Evolutionary conservation across 2,797 vertebrate genomes (phyloP), one percentile per base, ranked within the genome.

Genomic region (Vespertilio murinus): DNA sequence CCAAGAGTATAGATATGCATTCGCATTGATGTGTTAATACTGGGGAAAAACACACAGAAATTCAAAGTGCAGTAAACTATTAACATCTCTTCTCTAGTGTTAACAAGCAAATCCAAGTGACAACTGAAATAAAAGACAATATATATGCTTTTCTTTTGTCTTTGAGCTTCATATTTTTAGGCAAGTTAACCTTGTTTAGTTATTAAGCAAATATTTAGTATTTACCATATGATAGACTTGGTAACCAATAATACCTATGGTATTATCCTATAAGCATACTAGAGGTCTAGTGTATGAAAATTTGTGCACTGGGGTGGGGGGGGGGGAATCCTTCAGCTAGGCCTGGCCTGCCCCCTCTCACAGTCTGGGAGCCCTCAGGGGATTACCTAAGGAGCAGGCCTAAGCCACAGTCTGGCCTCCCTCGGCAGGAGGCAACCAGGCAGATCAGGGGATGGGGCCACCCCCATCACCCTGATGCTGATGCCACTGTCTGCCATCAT

Each of bases 21-120:
- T 94, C 94, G 35, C 80, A 70, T 54, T 95, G 56, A 49, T 96
- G 78, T 90, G 40, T 47, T 95, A 75, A 75, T 86, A 89, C 85
- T 73, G 6, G 16, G 25, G 35, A 74, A 78, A 84, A 20, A 33
- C 28, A 67, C 33, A 71, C 3, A 54, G 40, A 40, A 11, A 52
- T 92, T 93, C 87, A 12, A 96, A 96, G n/a, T 84, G 77, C 54
- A 92, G 8, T 33, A 90, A 33, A 28, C 0, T 33, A 38, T 33
- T 88, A 49, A 69, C 67, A 65, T 85, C 4, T 86, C 35, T 16
- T 95, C 18, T 20, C 23, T 77, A 54, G 38, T 79, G 45, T 64
- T 52, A 70, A n/a, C 28, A 20, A 6, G 1, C 8, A 75, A 56
- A 73, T 17, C 42, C 56, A 67, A 40, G 42, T 85, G 45, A 70